Conservation (phyloP, 1,140 invertebrate species). For the Eupristina koningsbergeri region DNA sequence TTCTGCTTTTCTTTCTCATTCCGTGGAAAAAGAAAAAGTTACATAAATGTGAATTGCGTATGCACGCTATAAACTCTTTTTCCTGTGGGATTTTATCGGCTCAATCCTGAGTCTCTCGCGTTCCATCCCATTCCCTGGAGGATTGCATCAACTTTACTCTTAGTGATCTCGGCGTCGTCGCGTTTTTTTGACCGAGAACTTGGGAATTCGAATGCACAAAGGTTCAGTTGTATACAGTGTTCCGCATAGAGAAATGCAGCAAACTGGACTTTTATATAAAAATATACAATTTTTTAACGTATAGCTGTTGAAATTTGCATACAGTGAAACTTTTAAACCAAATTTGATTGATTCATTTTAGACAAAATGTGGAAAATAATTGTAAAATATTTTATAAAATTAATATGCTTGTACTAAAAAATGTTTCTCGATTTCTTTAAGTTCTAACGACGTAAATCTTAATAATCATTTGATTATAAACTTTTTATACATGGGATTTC, state of each 20-base stretch:
- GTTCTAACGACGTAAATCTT: no score
- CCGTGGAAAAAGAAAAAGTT: background rate
- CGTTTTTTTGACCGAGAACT: background rate
- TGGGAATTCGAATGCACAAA: background rate
- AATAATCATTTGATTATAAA: no score
- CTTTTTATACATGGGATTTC: no score
- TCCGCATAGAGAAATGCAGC: background rate
- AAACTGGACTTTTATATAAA: background rate
- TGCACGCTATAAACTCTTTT: background rate
- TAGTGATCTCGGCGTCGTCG: background rate
- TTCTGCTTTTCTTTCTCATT: background rate
- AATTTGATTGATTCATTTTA: no score
- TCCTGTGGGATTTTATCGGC: background rate
- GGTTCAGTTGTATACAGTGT: background rate
- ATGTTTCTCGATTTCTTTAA: no score
- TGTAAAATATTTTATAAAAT: no score
- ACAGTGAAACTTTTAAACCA: no score
- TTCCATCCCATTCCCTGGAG: background rate
- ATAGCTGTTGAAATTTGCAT: no score
- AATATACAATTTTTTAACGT: no score
- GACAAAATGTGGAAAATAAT: no score
- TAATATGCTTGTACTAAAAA: no score
- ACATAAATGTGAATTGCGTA: constrained; percentile 2
- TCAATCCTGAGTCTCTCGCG: background rate
- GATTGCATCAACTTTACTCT: background rate